Base-by-base conservation (phyloP, 2,888 invertebrate genomes). In the Tetragnatha montana region DNA sequence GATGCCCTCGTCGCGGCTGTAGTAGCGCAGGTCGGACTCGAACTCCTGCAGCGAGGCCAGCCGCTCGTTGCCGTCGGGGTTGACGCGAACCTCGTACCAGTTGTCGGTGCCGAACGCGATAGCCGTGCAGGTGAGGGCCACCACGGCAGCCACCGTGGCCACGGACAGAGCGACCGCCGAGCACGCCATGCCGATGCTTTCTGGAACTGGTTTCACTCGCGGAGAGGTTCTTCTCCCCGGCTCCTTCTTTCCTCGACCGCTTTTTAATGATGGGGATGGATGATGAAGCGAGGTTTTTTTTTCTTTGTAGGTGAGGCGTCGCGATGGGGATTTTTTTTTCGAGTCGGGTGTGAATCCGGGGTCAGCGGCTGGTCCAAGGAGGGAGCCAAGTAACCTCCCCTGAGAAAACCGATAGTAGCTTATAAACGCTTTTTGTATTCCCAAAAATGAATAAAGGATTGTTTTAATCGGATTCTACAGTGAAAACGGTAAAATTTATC, bases 31-130 rank as follows among this genome's bases (percentile, higher is more conserved):
- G 94, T 98, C 97, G 79, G 95, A 95, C 94, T 97, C 97, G 94
- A 98, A 95, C 89, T 93, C 92, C 73, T 92, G 92, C 14, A 92
- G 92, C 81, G 92, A 92, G 10, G 92, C 91, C 22, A 92, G 91
- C 81, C 93, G 92, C n/a, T 92, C 92, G 49, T 91, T 89, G 1
- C 78, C 85, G 6, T 88, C 90, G 17, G 87, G 87, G 94, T 96
- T 96, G 92, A 98, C 98, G 95, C 97, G 97, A 93, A 97, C 96
- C 94, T 97, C 97, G 93, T 97, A 95, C 98, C 98, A 98, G 95
- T 98, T 98, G 95, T 98, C 98, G 93, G 98, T 98, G 92, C 97
- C 96, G 94, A 98, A 98, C 93, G 98, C 97, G 94, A 98, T 97
- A 93, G 97, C 96, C 94, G 98, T 95, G 93, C 98, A 95, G 92